Conservation (phyloP, 2,797 vertebrate genomes). For the Meda fulgida region DNA sequence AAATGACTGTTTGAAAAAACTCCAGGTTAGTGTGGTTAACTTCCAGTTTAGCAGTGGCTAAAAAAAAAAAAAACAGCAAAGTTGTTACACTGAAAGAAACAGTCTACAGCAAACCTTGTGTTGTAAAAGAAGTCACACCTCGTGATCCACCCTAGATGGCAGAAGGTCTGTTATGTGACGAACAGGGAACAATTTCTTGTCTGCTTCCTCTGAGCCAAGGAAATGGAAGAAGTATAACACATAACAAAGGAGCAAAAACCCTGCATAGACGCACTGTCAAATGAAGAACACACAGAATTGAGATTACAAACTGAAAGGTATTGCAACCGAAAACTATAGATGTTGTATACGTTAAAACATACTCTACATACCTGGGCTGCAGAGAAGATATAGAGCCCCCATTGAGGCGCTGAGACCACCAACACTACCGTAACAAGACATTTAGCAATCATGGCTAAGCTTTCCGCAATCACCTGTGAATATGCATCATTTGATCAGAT, state of each 20-base stretch:
- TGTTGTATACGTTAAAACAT: not conserved
- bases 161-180: constrained; percentile 80
- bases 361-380: constrained; percentile 84
- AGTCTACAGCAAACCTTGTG: not conserved
- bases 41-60: constrained; percentile 88
- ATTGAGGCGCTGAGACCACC: constrained; percentile 83
- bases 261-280: constrained; percentile 85
- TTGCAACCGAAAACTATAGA: not conserved
- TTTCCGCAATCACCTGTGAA: constrained; percentile 87
- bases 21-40: constrained; percentile 90
- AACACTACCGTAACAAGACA: constrained; percentile 86
- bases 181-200: constrained; percentile 85
- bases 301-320: constrained; percentile 28
- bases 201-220: constrained; percentile 84
- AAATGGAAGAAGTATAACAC: constrained; percentile 84
- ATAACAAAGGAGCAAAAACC: constrained; percentile 88
- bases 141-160: constrained; percentile 75
- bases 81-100: not conserved
- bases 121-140: constrained; percentile 79
- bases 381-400: constrained; percentile 94
- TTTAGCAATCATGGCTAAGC: constrained; percentile 88
- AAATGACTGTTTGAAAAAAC: constrained; percentile 98
- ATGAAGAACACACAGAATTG: constrained; percentile 45
- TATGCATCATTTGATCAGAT: not conserved
- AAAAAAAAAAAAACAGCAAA: constrained; percentile 43